Percentiles rank a stretch among this genome's conserved stretches.
These are phyloP conservation scores for Gryllus longicercus DNA, from an alignment of 2,888 invertebrate species.

Conservation along the genomic window DNA sequence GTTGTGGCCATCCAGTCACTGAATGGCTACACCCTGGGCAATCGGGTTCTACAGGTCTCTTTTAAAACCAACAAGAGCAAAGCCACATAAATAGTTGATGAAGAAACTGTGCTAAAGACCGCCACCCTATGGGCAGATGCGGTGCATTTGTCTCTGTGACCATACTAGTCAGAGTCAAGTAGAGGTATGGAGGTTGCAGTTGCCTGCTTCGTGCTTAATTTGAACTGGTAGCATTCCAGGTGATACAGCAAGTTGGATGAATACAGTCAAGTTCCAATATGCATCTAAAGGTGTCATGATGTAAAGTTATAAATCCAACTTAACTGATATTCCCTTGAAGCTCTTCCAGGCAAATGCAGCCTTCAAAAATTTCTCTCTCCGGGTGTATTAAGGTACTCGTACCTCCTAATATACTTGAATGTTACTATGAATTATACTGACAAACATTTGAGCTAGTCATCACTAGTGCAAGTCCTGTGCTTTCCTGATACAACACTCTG, in stretches of 20 bases:
- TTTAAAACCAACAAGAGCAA: constrained; percentile 92
- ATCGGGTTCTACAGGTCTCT: constrained; percentile 94
- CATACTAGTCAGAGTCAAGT: constrained; percentile 38
- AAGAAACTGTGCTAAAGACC: constrained; percentile 37
- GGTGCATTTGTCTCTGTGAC: constrained; percentile 38
- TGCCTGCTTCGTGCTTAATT: constrained; percentile 30
- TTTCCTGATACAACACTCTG: constrained; percentile 33
- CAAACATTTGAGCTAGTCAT: constrained; percentile 39
- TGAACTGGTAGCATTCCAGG: constrained; percentile 20
- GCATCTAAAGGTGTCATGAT: constrained; percentile 6
- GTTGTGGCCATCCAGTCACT: constrained; percentile 93
- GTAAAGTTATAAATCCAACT: neutral
- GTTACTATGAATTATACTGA: constrained; percentile 36
- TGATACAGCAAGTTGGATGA: neutral
- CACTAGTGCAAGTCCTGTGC: constrained; percentile 40
- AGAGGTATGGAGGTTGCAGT: constrained; percentile 35
- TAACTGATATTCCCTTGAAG: constrained; percentile 27
- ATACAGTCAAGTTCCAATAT: constrained; percentile 20
- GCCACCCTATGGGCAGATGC: constrained; percentile 38
- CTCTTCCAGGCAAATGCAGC: constrained; percentile 35
- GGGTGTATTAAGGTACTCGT: constrained; percentile 38
- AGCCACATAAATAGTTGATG: constrained; percentile 42
- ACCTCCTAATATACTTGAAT: constrained; percentile 36
- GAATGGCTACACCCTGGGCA: constrained; percentile 93
- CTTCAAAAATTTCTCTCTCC: constrained; percentile 37